phyloP scores from a whole-genome alignment of 2,888 invertebrate genomes.

The Drosophila affinis region DNA sequence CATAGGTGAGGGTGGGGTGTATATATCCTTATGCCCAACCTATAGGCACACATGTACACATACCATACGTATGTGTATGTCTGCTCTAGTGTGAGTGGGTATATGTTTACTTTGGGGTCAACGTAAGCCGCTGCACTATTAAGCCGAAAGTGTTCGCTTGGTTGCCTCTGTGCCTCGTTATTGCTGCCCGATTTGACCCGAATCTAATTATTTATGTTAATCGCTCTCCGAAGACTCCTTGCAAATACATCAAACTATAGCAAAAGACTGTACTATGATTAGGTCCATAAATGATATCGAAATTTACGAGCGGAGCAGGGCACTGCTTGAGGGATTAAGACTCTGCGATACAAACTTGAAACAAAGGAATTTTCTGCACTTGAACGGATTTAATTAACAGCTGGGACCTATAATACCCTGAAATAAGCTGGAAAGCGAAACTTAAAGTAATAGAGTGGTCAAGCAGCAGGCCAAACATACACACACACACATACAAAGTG shows the following conservation, averaged over 20 bases:
- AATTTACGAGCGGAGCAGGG: neutral
- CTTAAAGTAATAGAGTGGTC: conserved; percentile 20
- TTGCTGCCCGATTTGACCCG: conserved; percentile 58
- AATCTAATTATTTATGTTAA: conserved; percentile 79
- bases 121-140: conserved; percentile 57
- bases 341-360: neutral
- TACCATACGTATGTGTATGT: no score
- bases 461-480: neutral
- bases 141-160: conserved; percentile 45
- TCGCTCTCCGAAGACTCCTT: conserved; percentile 71
- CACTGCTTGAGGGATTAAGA: neutral
- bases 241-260: conserved; percentile 68
- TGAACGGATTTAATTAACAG: conserved; percentile 21
- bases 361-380: conserved; percentile 27
- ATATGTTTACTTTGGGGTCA: conserved; percentile 58
- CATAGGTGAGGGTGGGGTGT: no score
- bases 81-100: neutral
- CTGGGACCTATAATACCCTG: neutral
- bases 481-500: no score
- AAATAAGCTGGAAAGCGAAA: conserved; percentile 4
- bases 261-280: conserved; percentile 39
- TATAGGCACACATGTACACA: conserved; percentile 5
- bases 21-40: no score
- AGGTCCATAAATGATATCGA: neutral
- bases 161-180: conserved; percentile 26